Conservation (phyloP, 2,113 vertebrate species). For the Ophiodon elongatus region DNA sequence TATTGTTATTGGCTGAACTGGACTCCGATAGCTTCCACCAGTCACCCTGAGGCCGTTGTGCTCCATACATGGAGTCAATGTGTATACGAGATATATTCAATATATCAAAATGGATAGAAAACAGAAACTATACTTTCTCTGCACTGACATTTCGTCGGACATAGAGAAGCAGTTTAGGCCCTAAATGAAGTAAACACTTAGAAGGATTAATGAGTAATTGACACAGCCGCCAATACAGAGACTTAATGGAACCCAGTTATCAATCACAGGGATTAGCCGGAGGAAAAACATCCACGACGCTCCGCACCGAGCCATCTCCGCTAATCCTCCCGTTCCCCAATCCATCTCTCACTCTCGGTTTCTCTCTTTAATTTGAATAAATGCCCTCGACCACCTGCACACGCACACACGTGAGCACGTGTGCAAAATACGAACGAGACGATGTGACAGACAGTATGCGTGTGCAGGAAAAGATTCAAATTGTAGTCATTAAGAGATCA, state of each 20-base stretch:
- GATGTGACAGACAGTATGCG: not conserved
- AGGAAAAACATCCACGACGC: constrained; percentile 64
- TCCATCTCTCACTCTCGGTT: constrained; percentile 20
- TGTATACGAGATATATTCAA: not conserved
- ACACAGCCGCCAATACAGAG: constrained; percentile 61
- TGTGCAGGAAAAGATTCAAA: not conserved
- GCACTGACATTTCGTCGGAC: constrained; percentile 5
- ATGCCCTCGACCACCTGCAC: constrained; percentile 22
- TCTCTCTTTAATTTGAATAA: constrained; percentile 40
- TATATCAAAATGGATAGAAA: not conserved
- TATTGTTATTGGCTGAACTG: not conserved
- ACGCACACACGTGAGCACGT: not conserved
- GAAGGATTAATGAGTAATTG: constrained; percentile 74
- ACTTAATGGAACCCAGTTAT: constrained; percentile 71
- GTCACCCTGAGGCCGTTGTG: not conserved
- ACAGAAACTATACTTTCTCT: not conserved
- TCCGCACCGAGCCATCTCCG: constrained; percentile 22
- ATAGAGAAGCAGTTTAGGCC: constrained; percentile 28
- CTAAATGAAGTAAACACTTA: constrained; percentile 66
- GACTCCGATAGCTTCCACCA: not conserved
- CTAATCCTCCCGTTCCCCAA: constrained; percentile 56
- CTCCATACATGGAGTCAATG: not conserved
- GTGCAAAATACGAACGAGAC: constrained; percentile 7
- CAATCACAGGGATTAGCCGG: constrained; percentile 72
- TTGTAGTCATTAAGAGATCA: constrained; percentile 5